phyloP scores from a whole-genome alignment of 2,888 invertebrate genomes.

The Eupithecia subumbrata region DNA sequence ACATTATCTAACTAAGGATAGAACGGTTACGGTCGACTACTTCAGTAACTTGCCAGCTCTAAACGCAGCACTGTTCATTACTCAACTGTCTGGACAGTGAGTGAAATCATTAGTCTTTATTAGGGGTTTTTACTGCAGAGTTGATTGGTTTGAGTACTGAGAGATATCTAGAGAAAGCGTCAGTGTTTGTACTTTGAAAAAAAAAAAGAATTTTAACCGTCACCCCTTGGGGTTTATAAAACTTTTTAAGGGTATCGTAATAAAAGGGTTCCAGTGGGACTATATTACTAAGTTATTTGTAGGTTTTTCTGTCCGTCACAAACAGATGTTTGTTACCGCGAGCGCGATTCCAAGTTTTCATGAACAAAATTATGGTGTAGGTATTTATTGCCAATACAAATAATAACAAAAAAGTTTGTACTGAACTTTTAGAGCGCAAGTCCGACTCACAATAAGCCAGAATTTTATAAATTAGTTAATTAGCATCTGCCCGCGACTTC shows the following conservation, averaged over 20 bases:
- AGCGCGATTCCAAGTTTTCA: not conserved
- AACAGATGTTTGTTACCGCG: not conserved
- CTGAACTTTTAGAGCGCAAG: not conserved
- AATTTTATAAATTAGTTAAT: not conserved
- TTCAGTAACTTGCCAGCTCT: not conserved
- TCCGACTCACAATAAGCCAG: not conserved
- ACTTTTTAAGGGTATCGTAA: not conserved
- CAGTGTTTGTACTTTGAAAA: not conserved
- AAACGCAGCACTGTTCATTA: constrained; percentile 13
- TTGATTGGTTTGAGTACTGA: constrained; percentile 4
- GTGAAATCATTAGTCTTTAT: constrained; percentile 12
- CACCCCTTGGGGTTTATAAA: not conserved
- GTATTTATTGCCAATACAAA: not conserved
- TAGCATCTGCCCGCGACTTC: not conserved
- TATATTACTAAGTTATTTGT: not conserved
- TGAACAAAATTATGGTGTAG: not conserved
- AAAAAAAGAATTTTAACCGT: not conserved
- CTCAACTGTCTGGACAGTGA: constrained; percentile 12
- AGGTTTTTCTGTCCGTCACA: not conserved
- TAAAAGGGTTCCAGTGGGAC: not conserved
- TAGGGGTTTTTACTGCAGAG: constrained; percentile 10
- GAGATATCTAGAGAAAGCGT: not conserved
- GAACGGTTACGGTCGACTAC: not conserved
- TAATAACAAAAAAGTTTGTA: not conserved
- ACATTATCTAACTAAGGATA: not conserved